Evolutionary conservation across 1,140 invertebrate species (phyloP).

Genomic region (Pseudomyrmex gracilis): DNA sequence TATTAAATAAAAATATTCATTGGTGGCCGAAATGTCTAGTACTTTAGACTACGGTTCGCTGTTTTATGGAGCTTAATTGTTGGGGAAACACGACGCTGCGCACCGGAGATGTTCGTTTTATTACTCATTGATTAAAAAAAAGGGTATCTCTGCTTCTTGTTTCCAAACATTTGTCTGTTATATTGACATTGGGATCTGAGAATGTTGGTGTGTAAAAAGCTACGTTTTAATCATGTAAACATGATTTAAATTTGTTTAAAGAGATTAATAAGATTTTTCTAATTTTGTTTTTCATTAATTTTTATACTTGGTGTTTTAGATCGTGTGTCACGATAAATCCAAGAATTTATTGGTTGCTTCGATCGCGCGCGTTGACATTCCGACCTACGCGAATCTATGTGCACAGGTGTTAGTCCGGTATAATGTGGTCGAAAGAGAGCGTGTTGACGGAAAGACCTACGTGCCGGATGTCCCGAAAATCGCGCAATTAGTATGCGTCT

Average conservation of each 20-base stretch:
- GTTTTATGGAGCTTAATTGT: constrained; percentile 76
- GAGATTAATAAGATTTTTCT: no score
- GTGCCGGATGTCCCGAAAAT: constrained; percentile 64
- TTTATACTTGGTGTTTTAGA: neutral
- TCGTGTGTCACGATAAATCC: neutral
- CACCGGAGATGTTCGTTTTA: constrained; percentile 70
- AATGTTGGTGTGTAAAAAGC: neutral
- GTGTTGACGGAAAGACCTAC: constrained; percentile 27
- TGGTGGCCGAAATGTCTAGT: constrained; percentile 48
- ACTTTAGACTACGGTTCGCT: constrained; percentile 56
- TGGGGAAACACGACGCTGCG: constrained; percentile 65
- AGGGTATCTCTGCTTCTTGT: neutral
- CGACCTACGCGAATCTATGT: constrained; percentile 3
- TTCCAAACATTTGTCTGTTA: neutral
- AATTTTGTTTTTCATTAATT: no score
- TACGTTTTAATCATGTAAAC: neutral
- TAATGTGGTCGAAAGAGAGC: neutral
- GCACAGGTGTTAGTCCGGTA: neutral
- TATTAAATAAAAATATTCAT: constrained; percentile 78
- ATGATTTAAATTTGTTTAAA: no score
- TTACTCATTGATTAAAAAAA: constrained; percentile 34
- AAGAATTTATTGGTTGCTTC: constrained; percentile 13
- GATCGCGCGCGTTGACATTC: constrained; percentile 9
- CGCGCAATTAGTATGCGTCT: constrained; percentile 81
- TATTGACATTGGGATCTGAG: neutral